Evolutionary conservation across 2,113 vertebrate genomes (phyloP).

Genomic region (Paradoxurus hermaphroditus): DNA sequence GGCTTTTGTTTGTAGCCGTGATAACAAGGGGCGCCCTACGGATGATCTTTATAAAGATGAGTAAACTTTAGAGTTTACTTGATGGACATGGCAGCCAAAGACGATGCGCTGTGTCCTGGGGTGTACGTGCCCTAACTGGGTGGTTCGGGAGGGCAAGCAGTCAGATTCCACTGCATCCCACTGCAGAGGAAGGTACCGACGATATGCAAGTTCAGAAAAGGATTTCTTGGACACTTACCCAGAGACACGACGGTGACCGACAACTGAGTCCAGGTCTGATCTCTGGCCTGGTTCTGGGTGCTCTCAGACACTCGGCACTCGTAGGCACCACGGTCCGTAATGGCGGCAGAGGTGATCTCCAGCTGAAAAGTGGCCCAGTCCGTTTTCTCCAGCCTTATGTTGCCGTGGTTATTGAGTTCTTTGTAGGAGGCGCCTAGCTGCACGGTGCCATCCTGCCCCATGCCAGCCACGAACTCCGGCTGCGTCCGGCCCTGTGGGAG

Average conservation of each 20-base stretch:
- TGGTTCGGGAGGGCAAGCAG: neutral
- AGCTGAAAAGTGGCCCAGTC: constrained; percentile 79
- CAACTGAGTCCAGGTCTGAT: constrained; percentile 61
- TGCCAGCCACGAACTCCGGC: constrained; percentile 74
- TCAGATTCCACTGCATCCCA: neutral
- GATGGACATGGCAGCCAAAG: neutral
- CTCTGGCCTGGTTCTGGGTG: constrained; percentile 39
- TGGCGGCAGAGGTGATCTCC: constrained; percentile 78
- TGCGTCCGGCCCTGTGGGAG: neutral
- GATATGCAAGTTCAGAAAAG: neutral
- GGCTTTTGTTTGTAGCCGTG: neutral
- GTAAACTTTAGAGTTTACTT: neutral
- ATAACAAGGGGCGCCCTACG: neutral
- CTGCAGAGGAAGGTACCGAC: neutral
- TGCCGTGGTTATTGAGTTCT: neutral
- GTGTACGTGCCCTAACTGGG: neutral
- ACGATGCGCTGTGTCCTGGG: neutral
- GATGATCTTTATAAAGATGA: neutral
- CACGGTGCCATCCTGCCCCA: constrained; percentile 81
- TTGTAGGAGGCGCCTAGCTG: constrained; percentile 54
- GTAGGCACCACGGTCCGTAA: constrained; percentile 77
- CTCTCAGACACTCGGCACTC: constrained; percentile 83
- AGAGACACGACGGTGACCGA: constrained; percentile 78
- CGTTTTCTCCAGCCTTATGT: constrained; percentile 71
- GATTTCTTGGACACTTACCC: constrained; percentile 77